Conservation (phyloP, 2,888 invertebrate genomes). For the Coelinius sp. region DNA sequence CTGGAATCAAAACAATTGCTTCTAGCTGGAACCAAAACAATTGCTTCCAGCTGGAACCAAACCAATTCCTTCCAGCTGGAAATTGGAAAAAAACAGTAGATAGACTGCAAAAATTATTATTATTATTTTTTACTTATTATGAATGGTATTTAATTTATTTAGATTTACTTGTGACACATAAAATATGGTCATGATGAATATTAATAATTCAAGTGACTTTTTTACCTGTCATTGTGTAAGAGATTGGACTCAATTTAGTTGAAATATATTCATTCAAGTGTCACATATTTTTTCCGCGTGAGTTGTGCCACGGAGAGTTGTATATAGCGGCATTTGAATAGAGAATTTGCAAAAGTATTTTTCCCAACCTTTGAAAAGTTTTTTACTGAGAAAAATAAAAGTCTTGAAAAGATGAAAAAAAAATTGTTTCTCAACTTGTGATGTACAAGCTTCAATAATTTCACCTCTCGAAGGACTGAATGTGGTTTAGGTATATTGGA, state of each 20-base stretch:
- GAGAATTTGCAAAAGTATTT: not conserved
- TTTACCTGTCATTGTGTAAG: not conserved
- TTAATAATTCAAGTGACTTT: too few species aligned
- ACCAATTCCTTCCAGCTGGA: too few species aligned
- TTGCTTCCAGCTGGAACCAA: not conserved
- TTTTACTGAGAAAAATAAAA: not conserved
- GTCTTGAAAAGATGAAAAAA: not conserved
- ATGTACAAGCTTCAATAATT: not conserved
- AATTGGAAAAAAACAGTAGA: too few species aligned
- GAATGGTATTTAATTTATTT: too few species aligned
- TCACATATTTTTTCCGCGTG: not conserved
- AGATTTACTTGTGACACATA: too few species aligned
- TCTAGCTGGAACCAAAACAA: too few species aligned
- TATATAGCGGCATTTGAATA: not conserved
- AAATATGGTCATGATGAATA: too few species aligned
- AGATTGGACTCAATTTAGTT: not conserved
- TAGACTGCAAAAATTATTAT: too few species aligned
- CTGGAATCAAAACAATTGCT: too few species aligned
- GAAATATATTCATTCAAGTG: not conserved
- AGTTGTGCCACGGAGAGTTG: not conserved
- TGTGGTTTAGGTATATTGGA: not conserved
- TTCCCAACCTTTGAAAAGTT: not conserved
- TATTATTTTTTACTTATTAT: too few species aligned
- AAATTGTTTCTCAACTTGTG: not conserved
- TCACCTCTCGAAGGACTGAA: not conserved